Evolutionary conservation across 2,888 invertebrate genomes (phyloP), one percentile per base, ranked within the genome.

Genomic region (Busseola fusca): DNA sequence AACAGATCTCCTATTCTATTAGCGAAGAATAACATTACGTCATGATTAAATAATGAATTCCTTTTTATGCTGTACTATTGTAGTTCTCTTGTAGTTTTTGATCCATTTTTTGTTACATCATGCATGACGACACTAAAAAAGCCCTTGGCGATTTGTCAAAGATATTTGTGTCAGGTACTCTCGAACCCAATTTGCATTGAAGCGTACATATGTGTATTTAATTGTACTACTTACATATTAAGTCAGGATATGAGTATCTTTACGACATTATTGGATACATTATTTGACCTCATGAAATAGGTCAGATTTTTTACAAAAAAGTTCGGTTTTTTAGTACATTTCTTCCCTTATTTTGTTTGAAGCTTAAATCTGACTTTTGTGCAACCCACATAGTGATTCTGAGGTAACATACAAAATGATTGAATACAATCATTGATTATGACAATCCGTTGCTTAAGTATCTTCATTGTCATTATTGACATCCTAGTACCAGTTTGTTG

Each of bases 131-230:
- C 69, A 71, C 63, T 79, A 66, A 67, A 69, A 88, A 86, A 62
- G 81, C 81, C 77, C 84, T 87, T 76, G 64, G 71, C 60, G 67
- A 82, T 84, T 80, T 78, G 72, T 83, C 83, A 85, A 86, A 86
- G 84, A 87, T 85, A 78, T 80, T 79, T 80, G 68, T 67, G 56
- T 58, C 59, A 62, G 72, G 66, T 75, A 73, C 84, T 56, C 84
- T 85, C 70, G 66, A 83, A 80, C 74, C 72, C 80, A 70, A 84
- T 87, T 70, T 77, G 82, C 68, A 75, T 71, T 74, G 67, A 76
- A 84, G 81, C 64, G 48, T 58, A 64, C 5, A 34, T 4, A 34
- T 63, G 18, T 69, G 58, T 69, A 1, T 18, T n/a, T 18, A 42
- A 34, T 34, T 64, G 30, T 64, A 3, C 34, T 50, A 18, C 58